Conservation (phyloP, 1,140 invertebrate genomes). For the Zaprionus inermis region DNA sequence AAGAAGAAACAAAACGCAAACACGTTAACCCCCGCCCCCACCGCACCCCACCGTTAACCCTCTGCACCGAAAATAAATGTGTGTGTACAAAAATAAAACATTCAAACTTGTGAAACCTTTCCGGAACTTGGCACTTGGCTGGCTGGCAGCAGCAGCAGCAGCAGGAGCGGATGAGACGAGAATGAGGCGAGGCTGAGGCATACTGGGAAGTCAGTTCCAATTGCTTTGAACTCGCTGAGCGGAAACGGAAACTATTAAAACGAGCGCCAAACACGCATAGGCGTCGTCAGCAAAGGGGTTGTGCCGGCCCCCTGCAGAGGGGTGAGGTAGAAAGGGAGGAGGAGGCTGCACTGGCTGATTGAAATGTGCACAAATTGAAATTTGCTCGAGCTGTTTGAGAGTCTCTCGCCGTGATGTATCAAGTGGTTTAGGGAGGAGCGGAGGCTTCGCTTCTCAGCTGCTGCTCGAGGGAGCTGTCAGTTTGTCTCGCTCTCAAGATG, state of each 20-base stretch:
- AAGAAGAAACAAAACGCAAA: slow-evolving; percentile 64
- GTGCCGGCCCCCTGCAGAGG: not conserved
- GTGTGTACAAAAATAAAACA: slow-evolving; percentile 12
- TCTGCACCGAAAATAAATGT: not conserved
- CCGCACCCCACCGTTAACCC: slow-evolving; percentile 1
- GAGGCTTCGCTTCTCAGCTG: not conserved
- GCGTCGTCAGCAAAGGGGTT: not conserved
- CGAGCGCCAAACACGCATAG: slow-evolving; percentile 68
- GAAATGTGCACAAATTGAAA: slow-evolving; percentile 81
- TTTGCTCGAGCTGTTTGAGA: slow-evolving; percentile 48
- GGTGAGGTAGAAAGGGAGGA: not conserved
- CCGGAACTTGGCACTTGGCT: slow-evolving; percentile 71
- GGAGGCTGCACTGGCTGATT: slow-evolving; percentile 64
- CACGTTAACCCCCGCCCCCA: slow-evolving; percentile 46
- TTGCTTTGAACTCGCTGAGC: slow-evolving; percentile 77
- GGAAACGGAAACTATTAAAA: slow-evolving; percentile 82
- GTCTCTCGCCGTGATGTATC: not conserved
- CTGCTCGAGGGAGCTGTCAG: slow-evolving; percentile 22
- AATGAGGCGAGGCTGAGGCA: not conserved
- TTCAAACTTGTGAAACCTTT: slow-evolving; percentile 5
- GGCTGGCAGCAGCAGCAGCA: not conserved
- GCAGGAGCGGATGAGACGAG: not conserved
- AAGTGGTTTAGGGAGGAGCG: slow-evolving; percentile 8
- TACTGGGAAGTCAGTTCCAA: slow-evolving; percentile 64
- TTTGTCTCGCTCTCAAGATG: slow-evolving; percentile 55